Base-by-base conservation (phyloP, 2,113 vertebrate species). In the Psilopsiagon aurifrons region DNA sequence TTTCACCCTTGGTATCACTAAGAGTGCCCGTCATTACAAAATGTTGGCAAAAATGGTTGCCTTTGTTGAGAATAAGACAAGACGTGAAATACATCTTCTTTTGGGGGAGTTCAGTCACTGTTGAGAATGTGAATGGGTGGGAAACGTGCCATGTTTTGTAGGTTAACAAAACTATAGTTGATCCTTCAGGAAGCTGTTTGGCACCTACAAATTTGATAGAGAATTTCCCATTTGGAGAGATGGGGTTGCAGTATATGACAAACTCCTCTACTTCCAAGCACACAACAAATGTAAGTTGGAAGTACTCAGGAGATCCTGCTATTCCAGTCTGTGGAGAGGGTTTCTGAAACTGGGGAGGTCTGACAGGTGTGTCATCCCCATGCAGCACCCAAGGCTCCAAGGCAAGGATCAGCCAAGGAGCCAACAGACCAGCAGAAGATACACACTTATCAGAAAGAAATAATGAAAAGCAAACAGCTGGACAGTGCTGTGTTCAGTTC, bases 221-320 rank as follows among this genome's bases (percentile, higher is more conserved):
- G 33, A 77, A 89, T 57, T 66, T 57, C 9, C 43, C 15, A 1
- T 35, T 74, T 87, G 60, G 68, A 81, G 71, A 55, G 19, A 10
- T n/a, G 23, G 18, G 6, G 13, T 43, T 81, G 55, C 3, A 18
- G 0, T 0, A 16, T 11, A n/a, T 5, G 4, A 88, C 17, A 57
- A 88, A 80, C 14, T 73, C 43, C 35, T 83, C n/a, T 44, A 4
- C 70, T 47, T 44, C 70, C 63, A 84, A 66, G 22, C 49, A 62
- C 2, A 0, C 8, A 52, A 39, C 33, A 74, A 90, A 46, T 23
- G 8, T 5, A n/a, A 13, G 22, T 20, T 71, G n/a, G 13, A 87
- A 77, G 31, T 51, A 23, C 57, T 71, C 20, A 20, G 16, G 20
- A n/a, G 4, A 44, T 12, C 8, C 18, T 78, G 49, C 41, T 82